Percentiles rank a stretch among this genome's conserved stretches.
These are phyloP conservation scores for Osmerus mordax DNA, from an alignment of 2,113 vertebrate genomes.

Conservation along the genomic window DNA sequence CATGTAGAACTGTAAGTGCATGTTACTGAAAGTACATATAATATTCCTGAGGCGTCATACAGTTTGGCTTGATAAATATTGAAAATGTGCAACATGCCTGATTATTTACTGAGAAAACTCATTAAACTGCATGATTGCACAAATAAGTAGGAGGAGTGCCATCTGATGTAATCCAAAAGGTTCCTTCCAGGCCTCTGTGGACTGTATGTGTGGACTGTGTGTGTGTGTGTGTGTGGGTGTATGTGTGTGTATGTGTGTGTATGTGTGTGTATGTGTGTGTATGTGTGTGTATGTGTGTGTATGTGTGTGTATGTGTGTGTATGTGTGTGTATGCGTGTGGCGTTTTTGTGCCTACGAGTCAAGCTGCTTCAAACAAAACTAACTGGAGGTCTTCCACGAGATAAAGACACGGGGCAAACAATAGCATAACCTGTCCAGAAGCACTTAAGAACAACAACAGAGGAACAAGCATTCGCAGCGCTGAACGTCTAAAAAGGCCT, in stretches of 20 bases:
- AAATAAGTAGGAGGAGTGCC: not conserved
- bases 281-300: too few species aligned
- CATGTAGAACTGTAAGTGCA: conserved; percentile 8
- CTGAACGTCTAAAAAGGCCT: not conserved
- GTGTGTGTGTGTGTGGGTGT: too few species aligned
- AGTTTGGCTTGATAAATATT: conserved; percentile 37
- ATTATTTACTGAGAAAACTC: not conserved
- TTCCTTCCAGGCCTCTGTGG: too few species aligned
- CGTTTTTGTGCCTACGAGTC: too few species aligned
- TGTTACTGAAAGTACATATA: not conserved
- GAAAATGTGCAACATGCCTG: conserved; percentile 6
- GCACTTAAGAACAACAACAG: conserved; percentile 9
- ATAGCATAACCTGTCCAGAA: not conserved
- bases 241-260: too few species aligned
- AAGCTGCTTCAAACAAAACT: too few species aligned
- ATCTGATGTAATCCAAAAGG: not conserved
- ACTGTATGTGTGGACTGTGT: too few species aligned
- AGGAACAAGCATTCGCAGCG: conserved; percentile 16
- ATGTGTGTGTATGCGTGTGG: too few species aligned
- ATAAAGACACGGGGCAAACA: conserved; percentile 14
- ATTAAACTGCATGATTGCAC: not conserved
- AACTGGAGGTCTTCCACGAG: not conserved
- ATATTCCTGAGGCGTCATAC: conserved; percentile 8
- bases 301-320: too few species aligned
- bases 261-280: too few species aligned